These are phyloP conservation scores for Camponotus pennsylvanicus DNA, from an alignment of 1,140 invertebrate genomes.

Conservation along the genomic window DNA sequence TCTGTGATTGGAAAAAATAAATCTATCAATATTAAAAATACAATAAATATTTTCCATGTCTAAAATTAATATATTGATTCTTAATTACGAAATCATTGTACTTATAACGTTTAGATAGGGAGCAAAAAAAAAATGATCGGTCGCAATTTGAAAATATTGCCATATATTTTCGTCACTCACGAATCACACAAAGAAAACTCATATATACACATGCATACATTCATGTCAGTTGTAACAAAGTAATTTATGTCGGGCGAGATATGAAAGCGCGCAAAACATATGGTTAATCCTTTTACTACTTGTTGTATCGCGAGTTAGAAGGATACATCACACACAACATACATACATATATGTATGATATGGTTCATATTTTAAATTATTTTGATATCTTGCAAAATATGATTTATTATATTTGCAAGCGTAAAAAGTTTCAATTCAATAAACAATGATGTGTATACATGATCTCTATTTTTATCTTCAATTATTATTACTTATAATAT, in stretches of 20 bases:
- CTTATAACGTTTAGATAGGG: conserved; percentile 52
- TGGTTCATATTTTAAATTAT: conserved; percentile 27
- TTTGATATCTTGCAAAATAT: conserved; percentile 28
- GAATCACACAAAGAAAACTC: conserved; percentile 43
- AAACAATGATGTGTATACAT: background rate
- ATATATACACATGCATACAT: background rate
- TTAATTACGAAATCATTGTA: background rate
- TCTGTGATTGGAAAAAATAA: background rate
- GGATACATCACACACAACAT: background rate
- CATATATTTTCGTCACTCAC: conserved; percentile 51
- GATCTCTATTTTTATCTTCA: background rate
- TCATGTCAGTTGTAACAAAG: conserved; percentile 54
- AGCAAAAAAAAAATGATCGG: conserved; percentile 66
- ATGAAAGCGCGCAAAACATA: conserved; percentile 55
- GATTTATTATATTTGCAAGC: conserved; percentile 21
- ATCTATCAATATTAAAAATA: background rate
- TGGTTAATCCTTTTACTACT: background rate
- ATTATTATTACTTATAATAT: background rate
- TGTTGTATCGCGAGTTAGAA: background rate
- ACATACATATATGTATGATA: background rate
- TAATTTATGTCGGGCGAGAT: conserved; percentile 58
- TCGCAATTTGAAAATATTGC: conserved; percentile 55
- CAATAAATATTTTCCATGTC: background rate
- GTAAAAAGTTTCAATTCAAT: conserved; percentile 30
- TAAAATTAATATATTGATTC: background rate